These are phyloP conservation scores for Trichogramma evanescens DNA, from an alignment of 2,888 invertebrate species.

Conservation along the genomic window DNA sequence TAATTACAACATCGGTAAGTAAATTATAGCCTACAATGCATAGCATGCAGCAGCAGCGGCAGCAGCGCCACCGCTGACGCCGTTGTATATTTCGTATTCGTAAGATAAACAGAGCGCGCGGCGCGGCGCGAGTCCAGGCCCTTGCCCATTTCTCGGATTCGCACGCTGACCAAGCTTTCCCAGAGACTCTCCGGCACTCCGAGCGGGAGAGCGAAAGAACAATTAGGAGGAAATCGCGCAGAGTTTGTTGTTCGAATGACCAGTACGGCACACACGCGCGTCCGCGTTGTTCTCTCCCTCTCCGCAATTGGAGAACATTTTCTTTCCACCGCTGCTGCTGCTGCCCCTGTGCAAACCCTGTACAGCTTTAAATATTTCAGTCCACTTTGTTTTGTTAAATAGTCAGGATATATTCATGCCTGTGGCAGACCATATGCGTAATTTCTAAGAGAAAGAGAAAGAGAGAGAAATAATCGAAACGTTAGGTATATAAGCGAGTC, in stretches of 20 bases:
- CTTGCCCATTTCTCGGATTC: slow-evolving; percentile 19
- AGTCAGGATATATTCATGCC: too few species aligned
- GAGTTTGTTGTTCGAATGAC: slow-evolving; percentile 12
- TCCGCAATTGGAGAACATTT: not conserved
- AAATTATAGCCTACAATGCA: slow-evolving; percentile 43
- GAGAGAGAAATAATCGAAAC: too few species aligned
- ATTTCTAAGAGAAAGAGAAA: too few species aligned
- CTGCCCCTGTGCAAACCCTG: too few species aligned
- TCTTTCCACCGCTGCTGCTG: not conserved
- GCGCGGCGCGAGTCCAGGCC: slow-evolving; percentile 7
- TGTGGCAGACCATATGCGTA: too few species aligned
- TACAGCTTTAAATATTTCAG: too few species aligned
- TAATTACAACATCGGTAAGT: slow-evolving; percentile 48
- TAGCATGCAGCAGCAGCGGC: slow-evolving; percentile 30
- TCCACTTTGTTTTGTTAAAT: too few species aligned
- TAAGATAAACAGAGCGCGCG: slow-evolving; percentile 41
- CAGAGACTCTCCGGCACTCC: not conserved
- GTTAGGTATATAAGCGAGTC: too few species aligned
- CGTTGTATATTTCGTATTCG: slow-evolving; percentile 41
- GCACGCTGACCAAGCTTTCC: not conserved
- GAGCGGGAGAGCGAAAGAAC: slow-evolving; percentile 10
- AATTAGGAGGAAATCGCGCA: slow-evolving; percentile 17
- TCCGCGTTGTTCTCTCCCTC: not conserved
- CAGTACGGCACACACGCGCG: not conserved
- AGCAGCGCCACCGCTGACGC: slow-evolving; percentile 19